A percentile compares a stretch with the other conserved stretches of the same genome.
These are phyloP conservation scores for Drosophila nannoptera DNA, from an alignment of 1,140 invertebrate genomes.

Conservation along the genomic window DNA sequence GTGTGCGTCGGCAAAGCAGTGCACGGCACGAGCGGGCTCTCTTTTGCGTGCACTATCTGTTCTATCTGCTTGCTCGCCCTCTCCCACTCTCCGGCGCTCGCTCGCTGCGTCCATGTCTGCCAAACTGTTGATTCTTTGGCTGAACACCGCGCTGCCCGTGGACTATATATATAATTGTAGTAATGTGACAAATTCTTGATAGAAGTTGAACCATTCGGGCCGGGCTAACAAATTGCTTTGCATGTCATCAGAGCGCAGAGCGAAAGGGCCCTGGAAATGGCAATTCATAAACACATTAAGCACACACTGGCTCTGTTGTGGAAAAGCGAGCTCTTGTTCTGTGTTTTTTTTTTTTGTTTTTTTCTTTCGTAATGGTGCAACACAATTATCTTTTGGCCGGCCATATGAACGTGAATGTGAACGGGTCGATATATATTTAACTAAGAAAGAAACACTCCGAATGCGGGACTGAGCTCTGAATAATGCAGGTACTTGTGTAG, in stretches of 20 bases:
- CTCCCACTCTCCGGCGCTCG: slow-evolving; percentile 15
- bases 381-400: slow-evolving; percentile 29
- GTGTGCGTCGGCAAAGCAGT: slow-evolving; percentile 60
- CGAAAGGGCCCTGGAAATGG: slow-evolving; percentile 34
- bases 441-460: neutral
- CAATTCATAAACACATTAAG: slow-evolving; percentile 59
- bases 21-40: neutral
- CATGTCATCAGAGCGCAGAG: slow-evolving; percentile 38
- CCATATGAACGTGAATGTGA: neutral
- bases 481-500: no score
- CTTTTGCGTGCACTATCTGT: slow-evolving; percentile 11
- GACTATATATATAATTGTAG: slow-evolving; percentile 13
- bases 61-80: slow-evolving; percentile 16
- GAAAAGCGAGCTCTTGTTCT: slow-evolving; percentile 16
- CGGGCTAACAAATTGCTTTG: slow-evolving; percentile 41
- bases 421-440: slow-evolving; percentile 18
- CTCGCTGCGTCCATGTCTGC: slow-evolving; percentile 14
- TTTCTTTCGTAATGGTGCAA: slow-evolving; percentile 25
- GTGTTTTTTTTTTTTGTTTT: neutral
- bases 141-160: slow-evolving; percentile 3
- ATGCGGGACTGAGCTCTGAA: no score
- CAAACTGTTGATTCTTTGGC: slow-evolving; percentile 69
- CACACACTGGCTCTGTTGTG: slow-evolving; percentile 43
- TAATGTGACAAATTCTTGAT: slow-evolving; percentile 36
- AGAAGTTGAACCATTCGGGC: slow-evolving; percentile 7